These are phyloP conservation scores for Apocheima hispidaria DNA, from an alignment of 2,888 invertebrate species.

Conservation along the genomic window DNA sequence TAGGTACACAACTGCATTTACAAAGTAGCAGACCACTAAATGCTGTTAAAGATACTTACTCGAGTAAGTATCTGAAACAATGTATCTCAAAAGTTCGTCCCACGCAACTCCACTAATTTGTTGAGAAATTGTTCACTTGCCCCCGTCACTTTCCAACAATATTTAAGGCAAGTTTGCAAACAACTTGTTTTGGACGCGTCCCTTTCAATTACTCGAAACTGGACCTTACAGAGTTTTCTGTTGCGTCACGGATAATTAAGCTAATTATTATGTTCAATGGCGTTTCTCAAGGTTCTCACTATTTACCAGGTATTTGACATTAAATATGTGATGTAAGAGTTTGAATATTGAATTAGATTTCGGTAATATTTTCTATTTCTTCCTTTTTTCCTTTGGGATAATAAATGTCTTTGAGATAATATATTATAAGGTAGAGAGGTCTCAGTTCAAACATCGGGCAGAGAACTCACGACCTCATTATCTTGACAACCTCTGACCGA, in stretches of 20 bases:
- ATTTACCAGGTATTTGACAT: background rate
- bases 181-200: conserved; percentile 61
- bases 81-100: conserved; percentile 47
- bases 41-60: conserved; percentile 32
- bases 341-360: no score
- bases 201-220: conserved; percentile 66
- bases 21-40: conserved; percentile 21
- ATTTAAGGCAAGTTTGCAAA: conserved; percentile 58
- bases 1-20: conserved; percentile 17
- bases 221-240: conserved; percentile 51
- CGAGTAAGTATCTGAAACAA: conserved; percentile 31
- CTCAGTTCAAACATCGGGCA: no score
- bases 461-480: no score
- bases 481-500: no score
- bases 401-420: no score
- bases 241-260: conserved; percentile 50
- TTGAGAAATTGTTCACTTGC: conserved; percentile 50
- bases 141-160: conserved; percentile 50
- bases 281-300: background rate
- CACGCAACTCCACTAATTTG: conserved; percentile 47
- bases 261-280: conserved; percentile 36
- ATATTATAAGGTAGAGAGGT: no score
- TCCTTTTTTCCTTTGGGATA: no score
- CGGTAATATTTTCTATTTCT: no score
- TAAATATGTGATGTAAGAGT: no score